phyloP scores from a whole-genome alignment of 2,797 vertebrate species.

The Labeo calbasu region DNA sequence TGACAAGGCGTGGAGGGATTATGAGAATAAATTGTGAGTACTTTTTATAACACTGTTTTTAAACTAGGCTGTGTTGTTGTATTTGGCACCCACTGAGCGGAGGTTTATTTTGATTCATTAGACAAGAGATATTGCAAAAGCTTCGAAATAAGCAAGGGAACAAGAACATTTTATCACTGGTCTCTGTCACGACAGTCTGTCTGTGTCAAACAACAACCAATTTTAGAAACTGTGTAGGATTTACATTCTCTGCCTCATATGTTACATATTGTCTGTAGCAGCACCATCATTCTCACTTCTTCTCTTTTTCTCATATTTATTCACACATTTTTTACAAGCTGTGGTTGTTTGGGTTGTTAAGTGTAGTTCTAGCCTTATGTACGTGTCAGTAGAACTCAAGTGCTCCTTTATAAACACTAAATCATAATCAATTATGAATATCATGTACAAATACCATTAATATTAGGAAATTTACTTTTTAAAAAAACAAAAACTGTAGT shows the following conservation, averaged over 20 bases:
- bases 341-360: background rate
- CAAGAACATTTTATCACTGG: conserved; percentile 9
- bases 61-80: background rate
- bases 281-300: conserved; percentile 55
- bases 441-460: background rate
- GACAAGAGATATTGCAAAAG: conserved; percentile 9
- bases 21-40: conserved; percentile 79
- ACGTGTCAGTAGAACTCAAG: background rate
- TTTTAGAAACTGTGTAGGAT: conserved; percentile 40
- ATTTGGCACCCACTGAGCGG: background rate
- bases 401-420: background rate
- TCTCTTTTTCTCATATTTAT: conserved; percentile 63
- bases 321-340: background rate
- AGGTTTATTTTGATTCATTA: conserved; percentile 31
- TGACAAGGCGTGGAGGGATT: conserved; percentile 79
- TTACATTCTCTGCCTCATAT: conserved; percentile 53
- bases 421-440: background rate
- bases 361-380: background rate
- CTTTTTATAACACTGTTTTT: conserved; percentile 22
- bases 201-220: conserved; percentile 20
- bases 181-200: background rate
- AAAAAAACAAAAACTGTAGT: background rate
- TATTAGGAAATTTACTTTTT: background rate
- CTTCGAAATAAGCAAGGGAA: conserved; percentile 24
- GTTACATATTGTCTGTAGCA: background rate